Evolutionary conservation across 2,888 invertebrate species (phyloP).

Genomic region (Rhagium mordax): DNA sequence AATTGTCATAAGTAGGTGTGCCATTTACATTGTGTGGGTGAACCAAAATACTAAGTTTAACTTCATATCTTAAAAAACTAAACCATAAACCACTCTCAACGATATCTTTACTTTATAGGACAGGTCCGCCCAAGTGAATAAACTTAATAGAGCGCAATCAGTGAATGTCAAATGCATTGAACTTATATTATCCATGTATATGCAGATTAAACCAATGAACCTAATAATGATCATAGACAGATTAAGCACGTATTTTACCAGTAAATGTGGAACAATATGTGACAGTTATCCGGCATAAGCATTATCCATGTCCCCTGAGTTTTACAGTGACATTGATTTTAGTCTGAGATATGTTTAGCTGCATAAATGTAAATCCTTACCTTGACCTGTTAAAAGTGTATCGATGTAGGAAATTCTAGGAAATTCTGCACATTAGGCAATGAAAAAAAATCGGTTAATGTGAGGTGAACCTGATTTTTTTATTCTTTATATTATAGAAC

Average conservation of each 20-base stretch:
- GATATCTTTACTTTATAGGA: neutral
- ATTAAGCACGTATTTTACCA: slow-evolving; percentile 4
- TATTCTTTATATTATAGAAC: too few species aligned
- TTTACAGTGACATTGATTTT: neutral
- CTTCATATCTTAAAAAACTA: neutral
- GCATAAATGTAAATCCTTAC: neutral
- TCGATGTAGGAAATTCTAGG: too few species aligned
- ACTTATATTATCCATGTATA: slow-evolving; percentile 12
- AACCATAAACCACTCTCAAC: neutral
- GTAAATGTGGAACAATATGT: neutral
- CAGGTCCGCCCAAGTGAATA: neutral
- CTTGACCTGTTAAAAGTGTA: neutral
- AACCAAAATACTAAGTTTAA: neutral
- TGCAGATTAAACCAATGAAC: slow-evolving; percentile 3
- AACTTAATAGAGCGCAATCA: slow-evolving; percentile 8
- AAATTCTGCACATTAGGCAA: too few species aligned
- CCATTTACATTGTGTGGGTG: neutral
- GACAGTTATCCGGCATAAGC: slow-evolving; percentile 2
- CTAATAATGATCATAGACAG: neutral
- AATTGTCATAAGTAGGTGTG: too few species aligned
- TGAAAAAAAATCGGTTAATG: too few species aligned
- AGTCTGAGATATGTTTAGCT: neutral
- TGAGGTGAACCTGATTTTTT: too few species aligned
- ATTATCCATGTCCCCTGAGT: neutral
- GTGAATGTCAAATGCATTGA: slow-evolving; percentile 10